A percentile compares a stretch with the other conserved stretches of the same genome.
phyloP scores from a whole-genome alignment of 2,113 vertebrate genomes.

The Callocephalon fimbriatum region DNA sequence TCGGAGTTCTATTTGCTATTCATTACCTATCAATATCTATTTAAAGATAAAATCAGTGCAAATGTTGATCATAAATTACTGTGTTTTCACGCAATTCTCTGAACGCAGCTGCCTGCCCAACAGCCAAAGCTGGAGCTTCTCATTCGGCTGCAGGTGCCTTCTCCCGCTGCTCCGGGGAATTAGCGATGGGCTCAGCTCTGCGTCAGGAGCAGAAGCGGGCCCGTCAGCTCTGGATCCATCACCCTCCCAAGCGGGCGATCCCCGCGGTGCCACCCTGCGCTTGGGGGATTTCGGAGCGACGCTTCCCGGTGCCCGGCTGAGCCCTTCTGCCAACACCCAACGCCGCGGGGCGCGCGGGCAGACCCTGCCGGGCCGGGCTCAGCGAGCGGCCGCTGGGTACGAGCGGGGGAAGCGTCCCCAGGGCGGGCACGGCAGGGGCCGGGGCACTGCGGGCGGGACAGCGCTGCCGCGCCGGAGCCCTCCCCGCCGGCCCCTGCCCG shows the following conservation, averaged over 20 bases:
- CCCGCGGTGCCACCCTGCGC: neutral
- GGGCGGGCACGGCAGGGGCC: no score
- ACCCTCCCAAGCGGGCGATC: accelerated
- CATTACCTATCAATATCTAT: neutral
- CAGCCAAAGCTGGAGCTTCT: neutral
- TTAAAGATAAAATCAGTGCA: neutral
- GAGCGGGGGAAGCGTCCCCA: no score
- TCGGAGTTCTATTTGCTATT: neutral
- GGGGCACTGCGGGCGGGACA: no score
- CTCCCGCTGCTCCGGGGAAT: neutral
- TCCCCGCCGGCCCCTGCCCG: no score
- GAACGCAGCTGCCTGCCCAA: neutral
- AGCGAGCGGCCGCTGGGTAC: no score
- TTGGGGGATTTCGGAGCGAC: accelerated
- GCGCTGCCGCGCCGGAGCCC: no score
- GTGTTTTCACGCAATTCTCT: neutral
- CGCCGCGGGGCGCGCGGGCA: neutral
- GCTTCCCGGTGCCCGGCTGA: neutral
- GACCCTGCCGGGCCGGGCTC: no score
- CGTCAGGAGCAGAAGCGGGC: neutral
- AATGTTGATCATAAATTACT: neutral
- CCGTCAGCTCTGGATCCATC: neutral
- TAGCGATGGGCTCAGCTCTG: accelerated
- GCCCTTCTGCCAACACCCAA: neutral
- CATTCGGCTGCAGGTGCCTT: neutral